phyloP scores from a whole-genome alignment of 2,888 invertebrate species.

The Apeira syringaria region DNA sequence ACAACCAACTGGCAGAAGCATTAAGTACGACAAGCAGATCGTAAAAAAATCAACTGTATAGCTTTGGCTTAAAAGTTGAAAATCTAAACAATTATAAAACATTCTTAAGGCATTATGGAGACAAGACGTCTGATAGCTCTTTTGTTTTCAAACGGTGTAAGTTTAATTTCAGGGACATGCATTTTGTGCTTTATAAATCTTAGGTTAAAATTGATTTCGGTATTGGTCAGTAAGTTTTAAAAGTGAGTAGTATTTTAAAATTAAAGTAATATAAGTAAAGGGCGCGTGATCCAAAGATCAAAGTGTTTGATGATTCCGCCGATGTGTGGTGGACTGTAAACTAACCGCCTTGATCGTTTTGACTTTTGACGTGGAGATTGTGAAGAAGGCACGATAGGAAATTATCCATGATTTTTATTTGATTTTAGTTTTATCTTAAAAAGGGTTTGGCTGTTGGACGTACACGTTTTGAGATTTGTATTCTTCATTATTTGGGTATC shows the following conservation, averaged over 20 bases:
- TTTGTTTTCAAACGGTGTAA: conserved; percentile 28
- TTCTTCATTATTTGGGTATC: conserved; percentile 2
- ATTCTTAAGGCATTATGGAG: conserved; percentile 18
- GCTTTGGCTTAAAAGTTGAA: conserved; percentile 2
- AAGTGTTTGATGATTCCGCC: conserved; percentile 71
- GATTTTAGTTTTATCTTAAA: conserved; percentile 13
- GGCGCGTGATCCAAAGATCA: conserved; percentile 76
- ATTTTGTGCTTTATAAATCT: conserved; percentile 8
- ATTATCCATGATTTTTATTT: conserved; percentile 10
- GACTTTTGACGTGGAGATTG: conserved; percentile 26
- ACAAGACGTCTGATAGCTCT: conserved; percentile 1
- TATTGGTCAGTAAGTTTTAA: conserved; percentile 38
- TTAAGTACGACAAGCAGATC: neutral
- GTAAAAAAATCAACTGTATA: conserved; percentile 23
- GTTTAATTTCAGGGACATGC: conserved; percentile 1
- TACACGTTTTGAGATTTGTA: conserved; percentile 10
- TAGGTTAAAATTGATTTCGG: conserved; percentile 26
- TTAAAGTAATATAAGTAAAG: conserved; percentile 72
- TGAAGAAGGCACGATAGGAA: conserved; percentile 13
- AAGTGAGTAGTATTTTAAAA: conserved; percentile 49
- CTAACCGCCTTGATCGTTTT: conserved; percentile 60
- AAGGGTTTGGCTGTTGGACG: conserved; percentile 12
- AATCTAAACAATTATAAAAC: conserved; percentile 11
- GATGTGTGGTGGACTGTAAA: conserved; percentile 47
- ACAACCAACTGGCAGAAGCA: conserved; percentile 25